A percentile compares a stretch with the other conserved stretches of the same genome.
These are phyloP conservation scores for Zoanthus solanderi DNA, from an alignment of 92 coral and sea anemone genomes.

Conservation along the genomic window DNA sequence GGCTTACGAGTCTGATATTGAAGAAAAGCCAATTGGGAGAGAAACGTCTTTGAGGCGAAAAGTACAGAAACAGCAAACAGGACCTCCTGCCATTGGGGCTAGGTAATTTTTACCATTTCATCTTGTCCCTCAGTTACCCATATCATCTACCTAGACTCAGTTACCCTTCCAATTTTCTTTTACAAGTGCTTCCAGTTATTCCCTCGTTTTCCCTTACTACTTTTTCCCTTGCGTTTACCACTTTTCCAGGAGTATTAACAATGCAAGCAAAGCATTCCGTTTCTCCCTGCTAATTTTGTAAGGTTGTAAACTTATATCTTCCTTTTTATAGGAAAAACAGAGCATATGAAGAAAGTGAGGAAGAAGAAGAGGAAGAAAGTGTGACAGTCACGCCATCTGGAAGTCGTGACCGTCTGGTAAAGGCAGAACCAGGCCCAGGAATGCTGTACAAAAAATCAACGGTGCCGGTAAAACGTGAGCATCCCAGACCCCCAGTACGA, in stretches of 20 bases:
- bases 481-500: constrained; percentile 17
- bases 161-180: no score
- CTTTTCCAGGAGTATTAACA: no score
- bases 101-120: background rate
- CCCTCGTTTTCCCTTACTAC: no score
- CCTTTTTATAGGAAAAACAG: constrained; percentile 25
- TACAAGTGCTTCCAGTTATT: no score
- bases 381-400: constrained; percentile 44
- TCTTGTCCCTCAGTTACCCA: no score
- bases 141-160: no score
- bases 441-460: constrained; percentile 28
- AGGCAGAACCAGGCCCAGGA: constrained; percentile 42
- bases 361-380: constrained; percentile 41
- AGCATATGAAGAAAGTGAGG: constrained; percentile 34
- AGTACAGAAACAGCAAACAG: constrained; percentile 41
- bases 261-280: background rate
- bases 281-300: background rate
- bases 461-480: constrained; percentile 12
- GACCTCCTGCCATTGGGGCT: constrained; percentile 5
- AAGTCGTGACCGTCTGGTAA: constrained; percentile 38
- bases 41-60: constrained; percentile 35
- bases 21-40: constrained; percentile 38
- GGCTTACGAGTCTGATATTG: constrained; percentile 16
- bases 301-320: background rate
- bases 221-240: no score